Evolutionary conservation across 2,888 invertebrate species (phyloP).

Genomic region (Anagyrus pseudococci): DNA sequence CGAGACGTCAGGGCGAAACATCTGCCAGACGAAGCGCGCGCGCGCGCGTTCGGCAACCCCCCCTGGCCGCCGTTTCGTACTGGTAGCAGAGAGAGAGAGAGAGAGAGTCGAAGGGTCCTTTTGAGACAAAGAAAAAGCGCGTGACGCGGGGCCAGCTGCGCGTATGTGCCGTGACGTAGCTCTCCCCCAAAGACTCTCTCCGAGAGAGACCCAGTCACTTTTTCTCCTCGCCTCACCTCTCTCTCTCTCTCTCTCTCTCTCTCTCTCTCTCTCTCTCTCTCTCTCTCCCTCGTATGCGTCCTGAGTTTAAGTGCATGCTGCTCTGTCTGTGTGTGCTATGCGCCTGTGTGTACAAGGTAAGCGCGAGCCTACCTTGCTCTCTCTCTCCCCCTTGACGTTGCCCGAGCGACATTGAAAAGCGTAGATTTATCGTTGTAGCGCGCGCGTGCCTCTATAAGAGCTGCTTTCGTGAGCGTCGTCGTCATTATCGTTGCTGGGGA

Average conservation of each 20-base stretch:
- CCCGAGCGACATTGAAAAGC: conserved; percentile 42
- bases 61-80: conserved; percentile 39
- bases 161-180: conserved; percentile 50
- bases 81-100: neutral
- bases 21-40: conserved; percentile 30
- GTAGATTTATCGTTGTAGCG: conserved; percentile 46
- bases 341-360: neutral
- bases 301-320: neutral
- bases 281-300: neutral
- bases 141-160: conserved; percentile 55
- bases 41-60: conserved; percentile 42
- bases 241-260: conserved; percentile 10
- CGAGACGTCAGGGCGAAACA: conserved; percentile 22
- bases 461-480: conserved; percentile 13
- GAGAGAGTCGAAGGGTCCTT: conserved; percentile 53
- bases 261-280: neutral
- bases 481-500: neutral
- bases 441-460: conserved; percentile 26
- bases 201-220: conserved; percentile 1
- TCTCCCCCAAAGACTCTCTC: conserved; percentile 12
- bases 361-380: conserved; percentile 3
- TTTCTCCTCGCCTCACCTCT: neutral
- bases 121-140: conserved; percentile 61
- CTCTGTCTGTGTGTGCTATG: neutral
- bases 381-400: conserved; percentile 30